Evolutionary conservation across 2,888 invertebrate species (phyloP), one percentile per base, ranked within the genome.

Genomic region (Drosophila bunnanda): DNA sequence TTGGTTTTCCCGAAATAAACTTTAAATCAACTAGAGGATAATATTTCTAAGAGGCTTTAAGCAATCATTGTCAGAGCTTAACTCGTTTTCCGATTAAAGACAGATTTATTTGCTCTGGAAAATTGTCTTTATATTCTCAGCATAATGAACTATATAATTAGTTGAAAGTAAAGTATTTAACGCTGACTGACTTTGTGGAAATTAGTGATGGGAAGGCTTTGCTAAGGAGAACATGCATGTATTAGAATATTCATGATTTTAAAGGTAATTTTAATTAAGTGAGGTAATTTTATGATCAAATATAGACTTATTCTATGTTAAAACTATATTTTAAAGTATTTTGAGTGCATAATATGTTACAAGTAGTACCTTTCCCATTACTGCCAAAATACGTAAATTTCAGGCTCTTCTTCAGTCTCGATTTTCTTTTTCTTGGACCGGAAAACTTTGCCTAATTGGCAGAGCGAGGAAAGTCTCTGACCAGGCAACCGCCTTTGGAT

Each of bases 371-470:
- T 20, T 32, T 32, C 6, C 20, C 50, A 52, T 34, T 32, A 10
- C 50, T 34, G 20, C 13, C 58, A 25, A 66, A 73, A 38, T 62
- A 71, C 75, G 73, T 60, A 82, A 75, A 73, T 73, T 88, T 68
- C 43, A 55, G 50, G 28, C 61, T 41, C 52, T 71, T 53, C 50
- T 75, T 64, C 46, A 46, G 53, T 55, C 68, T 66, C n/a, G 59
- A 56, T 61, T 78, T 80, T 67, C 65, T 38, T 60, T 25, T 30
- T 32, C 13, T 32, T 13, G 22, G 41, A 61, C 55, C 52, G 30
- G 55, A 83, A 87, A 76, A 79, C 67, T 85, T 88, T 72, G 58
- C 59, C 68, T 81, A 88, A 82, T 83, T 83, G 80, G 76, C 74
- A 76, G 82, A 64, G 54, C 12, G 41, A 15, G n/a, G 46, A 39